Evolutionary conservation across 2,888 invertebrate species (phyloP), one percentile per base, ranked within the genome.

Genomic region (Ophion costatus): DNA sequence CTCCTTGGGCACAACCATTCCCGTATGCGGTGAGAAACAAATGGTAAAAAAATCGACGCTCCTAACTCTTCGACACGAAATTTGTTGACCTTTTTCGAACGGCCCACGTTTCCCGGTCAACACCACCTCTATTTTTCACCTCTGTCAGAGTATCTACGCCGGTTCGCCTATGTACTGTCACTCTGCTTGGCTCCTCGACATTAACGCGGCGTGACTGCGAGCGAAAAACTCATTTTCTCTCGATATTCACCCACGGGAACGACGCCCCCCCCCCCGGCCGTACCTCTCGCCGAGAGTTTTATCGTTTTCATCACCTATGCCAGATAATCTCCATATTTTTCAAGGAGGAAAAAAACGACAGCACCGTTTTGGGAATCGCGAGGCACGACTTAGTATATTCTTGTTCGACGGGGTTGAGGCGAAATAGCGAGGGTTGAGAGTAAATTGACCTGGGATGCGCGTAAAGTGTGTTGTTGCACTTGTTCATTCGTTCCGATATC

Each of bases 181-280:
- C 42, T 33, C 38, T 33, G 29, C 9, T 45, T 10, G n/a, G 20
- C 33, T 24, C 7, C 56, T 1, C 80, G 80, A 80, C 75, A 75
- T 83, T 83, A 64, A 83, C 71, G 80, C 77, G 69, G 74, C 76
- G 71, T 74, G 80, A 80, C 84, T 61, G 63, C 71, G 70, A 66
- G 64, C 69, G 80, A 61, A 76, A 80, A 84, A 78, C 81, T 84
- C 81, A 84, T 84, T 78, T 81, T 81, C 78, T 64, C 73, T 56
- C 81, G 45, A 33, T 33, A 57, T 71, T 81, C 74, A 78, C 80
- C 78, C 78, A 2, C 67, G 81, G 24, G 84, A 81, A 74, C 38
- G 51, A 29, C 57, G 20, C 17, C 66, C 24, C 17, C 76, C 59
- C 33, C 22, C 14, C 56, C 29, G 11, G 20, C 73, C 42, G 5